Conservation (phyloP, 2,113 vertebrate species). For the Euleptes europaea region DNA sequence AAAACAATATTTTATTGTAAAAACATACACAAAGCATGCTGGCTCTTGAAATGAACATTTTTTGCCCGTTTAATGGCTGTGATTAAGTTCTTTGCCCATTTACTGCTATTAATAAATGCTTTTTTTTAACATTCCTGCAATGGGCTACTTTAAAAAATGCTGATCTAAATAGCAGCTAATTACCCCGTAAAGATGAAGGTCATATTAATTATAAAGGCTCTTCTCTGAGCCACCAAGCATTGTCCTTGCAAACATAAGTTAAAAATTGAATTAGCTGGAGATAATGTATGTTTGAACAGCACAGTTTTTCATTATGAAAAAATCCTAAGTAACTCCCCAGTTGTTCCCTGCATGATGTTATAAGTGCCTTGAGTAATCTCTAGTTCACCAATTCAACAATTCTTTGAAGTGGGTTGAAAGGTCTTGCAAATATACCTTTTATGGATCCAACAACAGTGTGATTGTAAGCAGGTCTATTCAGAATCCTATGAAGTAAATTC, state of each 20-base stretch:
- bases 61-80: not conserved
- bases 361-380: too few relatives aligned
- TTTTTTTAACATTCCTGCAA: too few relatives aligned
- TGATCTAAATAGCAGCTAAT: constrained; percentile 68
- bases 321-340: not conserved
- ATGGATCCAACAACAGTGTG: too few relatives aligned
- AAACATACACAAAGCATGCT: not conserved
- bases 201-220: constrained; percentile 63
- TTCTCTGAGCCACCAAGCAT: constrained; percentile 43
- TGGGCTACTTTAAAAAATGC: constrained; percentile 37
- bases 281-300: constrained; percentile 54
- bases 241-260: constrained; percentile 49
- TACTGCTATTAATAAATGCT: too few relatives aligned
- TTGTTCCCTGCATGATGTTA: not conserved
- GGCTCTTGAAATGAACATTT: not conserved
- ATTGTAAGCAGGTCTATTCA: too few relatives aligned
- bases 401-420: too few relatives aligned
- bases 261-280: constrained; percentile 64
- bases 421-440: too few relatives aligned
- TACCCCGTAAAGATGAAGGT: constrained; percentile 67
- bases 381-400: too few relatives aligned
- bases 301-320: constrained; percentile 41
- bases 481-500: too few relatives aligned
- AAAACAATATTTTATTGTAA: not conserved
- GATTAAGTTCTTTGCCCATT: too few relatives aligned